phyloP scores from a whole-genome alignment of 2,888 invertebrate genomes.

The Pseudeuparius sepicola region DNA sequence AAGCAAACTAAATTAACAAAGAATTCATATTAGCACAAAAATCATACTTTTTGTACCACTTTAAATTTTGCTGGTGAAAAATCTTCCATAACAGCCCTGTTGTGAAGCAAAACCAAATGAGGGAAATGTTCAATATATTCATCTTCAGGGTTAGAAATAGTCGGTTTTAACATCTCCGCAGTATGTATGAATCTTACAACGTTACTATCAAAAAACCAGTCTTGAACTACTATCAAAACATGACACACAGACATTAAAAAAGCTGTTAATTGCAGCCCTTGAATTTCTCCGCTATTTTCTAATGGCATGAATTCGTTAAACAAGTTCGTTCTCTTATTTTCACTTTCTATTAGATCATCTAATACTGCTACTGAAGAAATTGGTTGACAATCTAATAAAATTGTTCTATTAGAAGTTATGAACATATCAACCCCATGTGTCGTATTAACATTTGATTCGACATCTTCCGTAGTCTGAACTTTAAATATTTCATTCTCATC shows the following conservation, averaged over 20 bases:
- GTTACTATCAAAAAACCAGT: conserved; percentile 81
- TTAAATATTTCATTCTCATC: conserved; percentile 31
- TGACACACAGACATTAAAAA: conserved; percentile 86
- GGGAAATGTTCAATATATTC: conserved; percentile 70
- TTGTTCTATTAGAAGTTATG: conserved; percentile 48
- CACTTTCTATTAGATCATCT: conserved; percentile 52
- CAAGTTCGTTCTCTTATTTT: conserved; percentile 38
- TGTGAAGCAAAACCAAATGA: conserved; percentile 74
- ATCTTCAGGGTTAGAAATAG: conserved; percentile 55
- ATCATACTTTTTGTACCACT: conserved; percentile 48
- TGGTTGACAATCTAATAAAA: conserved; percentile 82
- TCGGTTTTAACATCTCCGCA: conserved; percentile 80
- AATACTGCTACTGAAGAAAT: conserved; percentile 56
- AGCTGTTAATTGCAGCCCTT: conserved; percentile 69
- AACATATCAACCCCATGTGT: conserved; percentile 64
- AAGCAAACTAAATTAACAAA: no score
- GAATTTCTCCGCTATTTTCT: conserved; percentile 54
- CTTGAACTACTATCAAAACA: conserved; percentile 77
- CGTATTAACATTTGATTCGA: conserved; percentile 62
- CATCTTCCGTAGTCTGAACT: conserved; percentile 30
- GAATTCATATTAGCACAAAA: no score
- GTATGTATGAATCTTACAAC: conserved; percentile 68
- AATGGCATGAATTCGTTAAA: conserved; percentile 51
- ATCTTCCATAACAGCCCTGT: conserved; percentile 66
- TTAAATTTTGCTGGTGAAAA: conserved; percentile 51